phyloP scores from a whole-genome alignment of 1,140 invertebrate species.

The Melipona quadrifasciata region DNA sequence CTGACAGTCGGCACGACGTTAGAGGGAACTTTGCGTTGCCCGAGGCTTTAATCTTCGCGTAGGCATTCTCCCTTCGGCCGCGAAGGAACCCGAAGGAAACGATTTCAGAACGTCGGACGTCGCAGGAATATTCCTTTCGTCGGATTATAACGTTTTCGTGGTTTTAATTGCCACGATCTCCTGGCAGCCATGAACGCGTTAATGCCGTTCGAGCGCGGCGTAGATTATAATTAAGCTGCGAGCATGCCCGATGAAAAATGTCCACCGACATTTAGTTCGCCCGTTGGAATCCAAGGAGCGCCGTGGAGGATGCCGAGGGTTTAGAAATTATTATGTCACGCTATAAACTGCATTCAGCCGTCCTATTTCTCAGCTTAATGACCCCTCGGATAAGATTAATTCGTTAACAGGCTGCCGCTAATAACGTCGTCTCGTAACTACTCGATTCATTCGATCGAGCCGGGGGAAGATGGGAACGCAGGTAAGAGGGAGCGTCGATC shows the following conservation, averaged over 20 bases:
- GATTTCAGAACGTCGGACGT: background rate
- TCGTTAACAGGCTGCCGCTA: conserved; percentile 45
- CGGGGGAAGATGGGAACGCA: background rate
- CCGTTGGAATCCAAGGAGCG: conserved; percentile 14
- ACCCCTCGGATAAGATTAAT: conserved; percentile 46
- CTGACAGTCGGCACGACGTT: conserved; percentile 6
- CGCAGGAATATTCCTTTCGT: background rate
- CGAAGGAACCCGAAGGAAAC: background rate
- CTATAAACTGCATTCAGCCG: conserved; percentile 34
- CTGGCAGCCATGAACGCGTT: background rate
- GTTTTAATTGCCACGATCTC: background rate
- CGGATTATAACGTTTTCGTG: too few relatives aligned
- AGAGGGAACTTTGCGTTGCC: background rate
- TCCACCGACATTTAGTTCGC: too few relatives aligned
- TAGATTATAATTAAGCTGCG: conserved; percentile 3
- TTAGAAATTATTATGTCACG: conserved; percentile 47
- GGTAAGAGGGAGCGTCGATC: background rate
- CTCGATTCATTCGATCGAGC: conserved; percentile 36
- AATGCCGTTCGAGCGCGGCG: too few relatives aligned
- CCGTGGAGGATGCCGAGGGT: background rate
- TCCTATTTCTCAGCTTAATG: conserved; percentile 46
- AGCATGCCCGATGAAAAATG: background rate
- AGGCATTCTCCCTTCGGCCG: background rate
- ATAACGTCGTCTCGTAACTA: conserved; percentile 37
- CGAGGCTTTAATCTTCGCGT: background rate